Evolutionary conservation across 2,797 vertebrate genomes (phyloP), one percentile per base, ranked within the genome.

Genomic region (Octomys mimax): DNA sequence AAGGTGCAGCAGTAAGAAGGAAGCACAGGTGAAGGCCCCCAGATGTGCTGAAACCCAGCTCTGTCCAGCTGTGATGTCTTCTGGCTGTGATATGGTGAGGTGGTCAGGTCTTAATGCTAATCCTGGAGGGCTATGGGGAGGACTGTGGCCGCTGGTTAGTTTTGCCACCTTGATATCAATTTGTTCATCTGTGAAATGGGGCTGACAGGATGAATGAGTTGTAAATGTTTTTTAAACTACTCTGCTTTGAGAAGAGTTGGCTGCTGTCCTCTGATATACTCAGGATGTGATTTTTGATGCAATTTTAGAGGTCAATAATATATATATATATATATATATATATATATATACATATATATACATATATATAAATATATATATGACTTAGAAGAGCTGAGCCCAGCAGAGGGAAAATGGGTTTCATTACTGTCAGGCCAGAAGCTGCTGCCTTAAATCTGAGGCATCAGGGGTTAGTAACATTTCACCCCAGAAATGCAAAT

Each of bases 161-260:
- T 87, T 79, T n/a, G 33, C 16, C 36, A 4, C 21, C 46, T 92
- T 46, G 33, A 33, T 66, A 70, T 95, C 64, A 59, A 39, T 81
- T 95, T 95, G 64, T 83, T 83, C 66, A 62, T 80, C 87, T 87
- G 42, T 70, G 68, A 89, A 77, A 75, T 84, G 75, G 83, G 64
- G 12, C 0, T 6, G 7, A 75, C 13, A 9, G 19, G 24, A 46
- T 4, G 78, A 28, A 64, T 89, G 64, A 59, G 22, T 64, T 54
- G 68, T 4, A 78, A 88, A 49, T 64, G 79, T 64, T 28, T 57
- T 89, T 39, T 52, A 28, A 71, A 28, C 5, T 52, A 6, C 66
- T 19, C 59, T 82, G 14, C 81, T 95, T 64, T 82, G 49, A 77
- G 46, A 84, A 33, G 73, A 39, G 36, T 88, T 95, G 83, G 68